Base-by-base conservation (phyloP, 2,797 vertebrate genomes). In the Prionace glauca region DNA sequence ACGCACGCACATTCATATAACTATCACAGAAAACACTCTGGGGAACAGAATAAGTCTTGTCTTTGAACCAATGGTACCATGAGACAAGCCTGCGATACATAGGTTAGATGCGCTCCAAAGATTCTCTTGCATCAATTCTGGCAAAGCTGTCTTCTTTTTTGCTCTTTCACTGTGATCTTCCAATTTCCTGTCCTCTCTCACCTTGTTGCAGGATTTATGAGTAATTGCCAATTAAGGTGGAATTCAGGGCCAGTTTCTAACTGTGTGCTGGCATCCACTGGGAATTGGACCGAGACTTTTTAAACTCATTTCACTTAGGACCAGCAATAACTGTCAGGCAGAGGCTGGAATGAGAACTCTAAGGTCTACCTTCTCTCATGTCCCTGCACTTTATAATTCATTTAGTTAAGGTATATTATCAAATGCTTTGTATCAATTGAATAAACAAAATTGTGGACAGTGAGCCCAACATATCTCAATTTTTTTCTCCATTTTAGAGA, bases 161-260 rank as follows among this genome's bases (percentile, higher is more conserved):
- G 67, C 36, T 72, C 20, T 72, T 69, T 26, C 67, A 26, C 36
- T 45, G 1, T 50, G 67, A 45, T 71, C 20, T 72, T 93, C 36
- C 67, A 71, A 94, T 94, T 94, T 45, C 24, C 92, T 24, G 20
- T 72, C 50, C 67, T 72, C 69, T 0, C 92, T 29, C 29, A 71
- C 69, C 36, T 72, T 45, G 26, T 12, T 14, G 10, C 65, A 72
- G 45, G 92, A 72, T 94, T 94, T 41, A 94, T 45, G 18, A 71
- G 12, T 72, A 94, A 94, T 94, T 94, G 91, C 36, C 92, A 94
- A 94, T 94, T 94, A 72, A 72, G 3, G 26, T 45, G 24, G 16
- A 71, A 94, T 69, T 72, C 67, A 45, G 69, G 67, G 67, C 8
- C 26, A 69, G 65, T 41, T 45, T 94, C 36, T 36, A 50, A 3